A percentile compares a stretch with the other conserved stretches of the same genome.
Evolutionary conservation across 2,113 vertebrate species (phyloP).

Genomic region (Megatriorchis doriae): DNA sequence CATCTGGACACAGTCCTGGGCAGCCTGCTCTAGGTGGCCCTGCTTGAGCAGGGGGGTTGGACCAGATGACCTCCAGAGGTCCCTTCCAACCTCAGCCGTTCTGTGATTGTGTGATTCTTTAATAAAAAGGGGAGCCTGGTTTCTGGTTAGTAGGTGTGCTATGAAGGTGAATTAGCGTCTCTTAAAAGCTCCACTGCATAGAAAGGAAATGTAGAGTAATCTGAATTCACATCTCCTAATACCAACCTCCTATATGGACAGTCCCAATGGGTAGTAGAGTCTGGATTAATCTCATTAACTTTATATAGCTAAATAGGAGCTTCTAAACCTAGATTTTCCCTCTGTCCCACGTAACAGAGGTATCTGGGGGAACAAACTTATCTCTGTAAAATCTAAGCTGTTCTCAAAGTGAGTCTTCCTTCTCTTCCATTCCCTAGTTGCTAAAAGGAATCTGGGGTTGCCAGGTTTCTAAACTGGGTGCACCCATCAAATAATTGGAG

Average conservation of each 20-base stretch:
- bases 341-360: neutral
- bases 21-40: neutral
- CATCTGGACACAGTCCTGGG: neutral
- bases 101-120: neutral
- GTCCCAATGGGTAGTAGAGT: neutral
- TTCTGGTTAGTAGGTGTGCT: neutral
- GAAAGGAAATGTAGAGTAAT: neutral
- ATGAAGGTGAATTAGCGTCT: neutral
- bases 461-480: neutral
- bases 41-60: neutral
- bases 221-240: neutral
- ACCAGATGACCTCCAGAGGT: neutral
- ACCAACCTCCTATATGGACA: neutral
- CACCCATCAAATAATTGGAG: neutral
- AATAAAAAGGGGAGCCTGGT: neutral
- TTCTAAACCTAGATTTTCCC: neutral
- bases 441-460: neutral
- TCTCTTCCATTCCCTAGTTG: neutral
- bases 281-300: neutral
- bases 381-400: neutral
- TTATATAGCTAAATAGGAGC: neutral
- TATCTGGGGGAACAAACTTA: neutral
- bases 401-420: neutral
- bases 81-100: neutral
- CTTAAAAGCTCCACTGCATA: neutral